A percentile compares a stretch with the other conserved stretches of the same genome.
Conservation (phyloP, 2,113 vertebrate genomes). For the Solea senegalensis region DNA sequence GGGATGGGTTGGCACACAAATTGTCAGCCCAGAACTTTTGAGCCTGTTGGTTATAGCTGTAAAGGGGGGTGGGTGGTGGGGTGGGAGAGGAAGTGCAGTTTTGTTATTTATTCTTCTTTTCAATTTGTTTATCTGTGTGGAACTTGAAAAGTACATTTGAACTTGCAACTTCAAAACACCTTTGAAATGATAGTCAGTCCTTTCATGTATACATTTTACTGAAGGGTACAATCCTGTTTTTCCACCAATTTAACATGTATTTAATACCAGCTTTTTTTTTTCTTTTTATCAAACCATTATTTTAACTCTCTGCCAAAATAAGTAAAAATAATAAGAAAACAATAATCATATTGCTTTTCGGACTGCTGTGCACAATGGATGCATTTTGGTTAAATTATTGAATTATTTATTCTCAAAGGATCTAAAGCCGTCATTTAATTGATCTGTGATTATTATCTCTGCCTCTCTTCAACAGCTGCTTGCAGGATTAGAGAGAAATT, state of each 20-base stretch:
- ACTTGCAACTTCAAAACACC: constrained; percentile 5
- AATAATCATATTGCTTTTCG: too few relatives aligned
- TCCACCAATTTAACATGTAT: not conserved
- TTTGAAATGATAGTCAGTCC: not conserved
- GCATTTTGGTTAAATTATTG: not conserved
- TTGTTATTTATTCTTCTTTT: not conserved
- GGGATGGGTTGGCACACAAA: constrained; percentile 29
- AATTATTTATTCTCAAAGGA: constrained; percentile 1
- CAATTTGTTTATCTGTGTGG: constrained; percentile 1
- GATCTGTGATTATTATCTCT: constrained; percentile 13
- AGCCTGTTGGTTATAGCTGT: constrained; percentile 10
- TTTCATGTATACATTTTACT: constrained; percentile 9
- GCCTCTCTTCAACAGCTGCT: constrained; percentile 17
- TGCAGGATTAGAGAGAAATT: constrained; percentile 33
- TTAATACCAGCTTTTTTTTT: not conserved
- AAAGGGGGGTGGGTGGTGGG: not conserved
- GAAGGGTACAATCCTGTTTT: not conserved
- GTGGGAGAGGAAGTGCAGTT: not conserved
- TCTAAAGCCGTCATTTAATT: constrained; percentile 21
- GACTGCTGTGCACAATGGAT: too few relatives aligned
- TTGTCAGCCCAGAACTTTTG: constrained; percentile 39
- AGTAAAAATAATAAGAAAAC: too few relatives aligned
- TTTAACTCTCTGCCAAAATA: too few relatives aligned
- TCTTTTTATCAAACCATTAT: too few relatives aligned
- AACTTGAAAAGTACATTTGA: not conserved